Conservation (phyloP, 2,113 vertebrate genomes). For the Labrus mixtus region DNA sequence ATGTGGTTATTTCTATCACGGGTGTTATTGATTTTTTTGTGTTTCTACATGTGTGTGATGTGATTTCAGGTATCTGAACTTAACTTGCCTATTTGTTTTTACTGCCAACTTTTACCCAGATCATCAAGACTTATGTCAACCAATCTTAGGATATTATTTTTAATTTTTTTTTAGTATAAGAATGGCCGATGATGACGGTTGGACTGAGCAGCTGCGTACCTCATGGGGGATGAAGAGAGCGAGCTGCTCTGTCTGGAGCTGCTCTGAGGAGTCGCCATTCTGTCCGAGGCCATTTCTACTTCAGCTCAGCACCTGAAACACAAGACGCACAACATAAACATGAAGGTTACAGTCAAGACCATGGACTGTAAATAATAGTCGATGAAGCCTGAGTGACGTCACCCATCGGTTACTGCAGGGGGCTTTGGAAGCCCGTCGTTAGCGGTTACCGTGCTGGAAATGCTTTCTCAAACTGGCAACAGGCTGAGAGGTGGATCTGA, state of each 20-base stretch:
- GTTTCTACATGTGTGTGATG: not conserved
- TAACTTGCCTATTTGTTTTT: no score
- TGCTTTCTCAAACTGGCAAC: no score
- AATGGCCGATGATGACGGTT: not conserved
- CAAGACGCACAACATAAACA: conserved; percentile 12
- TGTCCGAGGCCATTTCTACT: conserved; percentile 70
- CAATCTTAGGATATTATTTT: no score
- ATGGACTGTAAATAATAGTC: no score
- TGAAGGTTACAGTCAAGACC: not conserved
- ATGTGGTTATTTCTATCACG: conserved; percentile 23
- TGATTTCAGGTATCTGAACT: not conserved
- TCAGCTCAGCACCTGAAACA: conserved; percentile 74
- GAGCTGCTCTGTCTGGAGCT: conserved; percentile 83
- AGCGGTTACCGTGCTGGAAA: no score
- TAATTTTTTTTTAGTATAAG: no score
- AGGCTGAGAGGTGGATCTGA: no score
- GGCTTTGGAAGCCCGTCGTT: no score
- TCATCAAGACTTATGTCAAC: no score
- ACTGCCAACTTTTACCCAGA: no score
- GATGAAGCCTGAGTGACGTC: no score
- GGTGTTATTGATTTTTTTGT: not conserved
- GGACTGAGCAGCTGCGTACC: conserved; percentile 80
- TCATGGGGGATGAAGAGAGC: conserved; percentile 85
- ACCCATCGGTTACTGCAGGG: no score
- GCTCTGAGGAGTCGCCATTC: conserved; percentile 87